A percentile compares a stretch with the other conserved stretches of the same genome.
phyloP scores from a whole-genome alignment of 2,888 invertebrate species.

The Exocentrus adspersus region DNA sequence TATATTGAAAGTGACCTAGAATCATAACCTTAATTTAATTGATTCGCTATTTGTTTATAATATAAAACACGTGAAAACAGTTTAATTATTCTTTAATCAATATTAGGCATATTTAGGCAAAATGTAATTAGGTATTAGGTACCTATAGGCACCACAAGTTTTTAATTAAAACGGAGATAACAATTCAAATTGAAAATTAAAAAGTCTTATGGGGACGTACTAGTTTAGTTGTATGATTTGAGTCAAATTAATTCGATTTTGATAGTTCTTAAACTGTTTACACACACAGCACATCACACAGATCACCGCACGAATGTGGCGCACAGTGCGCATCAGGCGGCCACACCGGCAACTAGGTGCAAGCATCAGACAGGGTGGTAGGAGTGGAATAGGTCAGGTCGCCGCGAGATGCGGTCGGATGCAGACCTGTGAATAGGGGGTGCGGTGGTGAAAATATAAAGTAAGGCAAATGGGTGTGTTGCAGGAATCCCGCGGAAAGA shows the following conservation, averaged over 20 bases:
- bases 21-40: constrained; percentile 23
- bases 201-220: no score
- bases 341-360: constrained; percentile 44
- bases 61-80: background rate
- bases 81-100: no score
- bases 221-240: no score
- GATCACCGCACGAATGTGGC: no score
- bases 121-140: no score
- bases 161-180: no score
- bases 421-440: constrained; percentile 40
- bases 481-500: constrained; percentile 89
- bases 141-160: no score
- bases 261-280: no score
- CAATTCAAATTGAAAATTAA: no score
- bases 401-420: constrained; percentile 52
- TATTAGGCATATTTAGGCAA: no score
- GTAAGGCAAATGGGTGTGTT: constrained; percentile 60
- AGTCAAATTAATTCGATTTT: no score
- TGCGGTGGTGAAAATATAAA: constrained; percentile 23
- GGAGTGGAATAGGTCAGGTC: constrained; percentile 60
- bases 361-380: constrained; percentile 46
- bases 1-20: constrained; percentile 15
- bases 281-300: constrained; percentile 40
- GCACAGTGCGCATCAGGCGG: constrained; percentile 45
- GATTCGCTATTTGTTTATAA: background rate